Conservation (phyloP, 2,888 invertebrate genomes). For the Gastrophysa polygoni region DNA sequence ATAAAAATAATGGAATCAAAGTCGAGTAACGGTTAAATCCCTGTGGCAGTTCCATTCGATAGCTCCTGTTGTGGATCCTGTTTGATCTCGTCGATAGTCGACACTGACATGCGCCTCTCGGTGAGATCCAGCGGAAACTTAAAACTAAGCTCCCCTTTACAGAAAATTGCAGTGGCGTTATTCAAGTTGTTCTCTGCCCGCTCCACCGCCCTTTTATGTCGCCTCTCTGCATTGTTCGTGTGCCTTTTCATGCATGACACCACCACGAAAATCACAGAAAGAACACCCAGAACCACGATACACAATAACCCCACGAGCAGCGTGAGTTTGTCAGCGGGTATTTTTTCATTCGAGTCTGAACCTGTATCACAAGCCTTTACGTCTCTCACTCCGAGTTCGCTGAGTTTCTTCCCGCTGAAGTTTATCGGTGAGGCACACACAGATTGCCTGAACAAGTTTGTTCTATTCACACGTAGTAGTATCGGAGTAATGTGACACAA, state of each 20-base stretch:
- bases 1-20: neutral
- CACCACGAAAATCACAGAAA: slow-evolving; percentile 60
- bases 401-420: slow-evolving; percentile 60
- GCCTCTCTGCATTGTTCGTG: slow-evolving; percentile 63
- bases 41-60: slow-evolving; percentile 51
- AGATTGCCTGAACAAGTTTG: slow-evolving; percentile 62
- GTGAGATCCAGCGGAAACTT: slow-evolving; percentile 63
- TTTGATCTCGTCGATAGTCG: slow-evolving; percentile 58
- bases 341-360: slow-evolving; percentile 55
- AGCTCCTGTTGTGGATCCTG: slow-evolving; percentile 50
- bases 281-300: slow-evolving; percentile 60
- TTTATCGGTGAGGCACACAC: slow-evolving; percentile 66
- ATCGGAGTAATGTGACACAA: slow-evolving; percentile 67
- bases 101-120: slow-evolving; percentile 56
- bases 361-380: slow-evolving; percentile 60
- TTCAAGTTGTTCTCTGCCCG: slow-evolving; percentile 48
- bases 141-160: slow-evolving; percentile 63
- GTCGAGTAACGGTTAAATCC: slow-evolving; percentile 47
- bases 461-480: slow-evolving; percentile 64
- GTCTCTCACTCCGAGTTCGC: slow-evolving; percentile 52
- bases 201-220: slow-evolving; percentile 49
- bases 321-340: slow-evolving; percentile 57
- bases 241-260: slow-evolving; percentile 73
- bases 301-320: slow-evolving; percentile 60
- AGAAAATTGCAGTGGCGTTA: slow-evolving; percentile 56